A percentile compares a stretch with the other conserved stretches of the same genome.
Conservation (phyloP, 2,888 invertebrate species). For the Torymus auratus region DNA sequence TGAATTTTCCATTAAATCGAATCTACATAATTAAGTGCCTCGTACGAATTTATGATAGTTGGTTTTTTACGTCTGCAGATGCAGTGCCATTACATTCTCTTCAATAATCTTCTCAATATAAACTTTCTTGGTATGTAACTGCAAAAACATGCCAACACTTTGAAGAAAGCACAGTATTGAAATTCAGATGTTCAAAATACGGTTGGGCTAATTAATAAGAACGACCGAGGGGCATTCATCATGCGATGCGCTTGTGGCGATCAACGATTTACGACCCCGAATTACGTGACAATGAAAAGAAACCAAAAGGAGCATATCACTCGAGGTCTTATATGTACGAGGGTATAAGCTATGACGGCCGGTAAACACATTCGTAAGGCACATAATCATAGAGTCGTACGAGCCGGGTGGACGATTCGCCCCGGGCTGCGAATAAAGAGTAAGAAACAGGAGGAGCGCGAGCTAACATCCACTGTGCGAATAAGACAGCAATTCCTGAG, state of each 20-base stretch:
- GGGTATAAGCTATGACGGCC: conserved; percentile 19
- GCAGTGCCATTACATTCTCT: too few relatives aligned
- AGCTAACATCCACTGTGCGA: background rate
- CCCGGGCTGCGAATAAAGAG: conserved; percentile 49
- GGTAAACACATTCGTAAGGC: conserved; percentile 35
- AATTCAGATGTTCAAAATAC: conserved; percentile 17
- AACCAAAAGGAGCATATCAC: background rate
- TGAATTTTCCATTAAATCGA: conserved; percentile 22
- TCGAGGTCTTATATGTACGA: background rate
- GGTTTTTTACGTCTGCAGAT: background rate
- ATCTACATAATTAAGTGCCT: background rate
- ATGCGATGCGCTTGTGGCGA: background rate
- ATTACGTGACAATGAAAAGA: conserved; percentile 35
- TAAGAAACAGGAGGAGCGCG: background rate
- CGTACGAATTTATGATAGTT: background rate
- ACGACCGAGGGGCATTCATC: conserved; percentile 26
- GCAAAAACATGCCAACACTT: too few relatives aligned
- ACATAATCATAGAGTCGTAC: conserved; percentile 47
- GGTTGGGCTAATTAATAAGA: conserved; percentile 24
- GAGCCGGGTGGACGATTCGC: conserved; percentile 4
- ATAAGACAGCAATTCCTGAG: conserved; percentile 18
- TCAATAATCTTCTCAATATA: too few relatives aligned
- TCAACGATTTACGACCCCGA: conserved; percentile 13
- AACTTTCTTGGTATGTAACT: too few relatives aligned
- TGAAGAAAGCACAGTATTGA: background rate